Evolutionary conservation across 2,113 vertebrate species (phyloP).

Genomic region (Promerops cafer): DNA sequence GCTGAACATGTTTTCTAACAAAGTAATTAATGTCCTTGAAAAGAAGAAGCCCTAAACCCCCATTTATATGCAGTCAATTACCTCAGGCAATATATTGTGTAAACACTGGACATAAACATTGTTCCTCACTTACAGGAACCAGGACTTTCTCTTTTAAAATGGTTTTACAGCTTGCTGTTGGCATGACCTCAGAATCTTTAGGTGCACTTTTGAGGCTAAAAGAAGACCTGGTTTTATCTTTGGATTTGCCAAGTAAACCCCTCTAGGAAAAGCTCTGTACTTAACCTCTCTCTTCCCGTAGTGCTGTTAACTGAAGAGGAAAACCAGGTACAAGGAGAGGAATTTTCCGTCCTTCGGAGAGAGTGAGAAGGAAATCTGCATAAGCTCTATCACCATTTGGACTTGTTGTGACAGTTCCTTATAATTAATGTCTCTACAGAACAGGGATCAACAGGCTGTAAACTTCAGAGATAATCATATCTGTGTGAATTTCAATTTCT

Average conservation of each 20-base stretch:
- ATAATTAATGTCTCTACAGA: slow-evolving; percentile 21
- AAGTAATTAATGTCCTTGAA: background rate
- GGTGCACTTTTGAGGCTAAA: background rate
- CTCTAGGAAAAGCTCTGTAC: background rate
- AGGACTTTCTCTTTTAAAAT: background rate
- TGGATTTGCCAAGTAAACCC: background rate
- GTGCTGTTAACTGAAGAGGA: background rate
- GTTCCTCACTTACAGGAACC: background rate
- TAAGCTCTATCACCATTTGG: background rate
- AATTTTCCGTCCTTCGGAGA: background rate
- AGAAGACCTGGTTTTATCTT: background rate
- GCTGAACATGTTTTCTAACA: background rate
- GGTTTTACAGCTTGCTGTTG: background rate
- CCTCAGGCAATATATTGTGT: background rate
- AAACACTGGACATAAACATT: background rate
- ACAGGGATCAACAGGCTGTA: background rate
- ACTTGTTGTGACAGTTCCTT: background rate
- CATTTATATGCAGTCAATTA: background rate
- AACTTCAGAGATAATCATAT: background rate
- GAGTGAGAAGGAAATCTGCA: background rate
- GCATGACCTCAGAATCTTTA: background rate
- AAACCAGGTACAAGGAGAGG: background rate
- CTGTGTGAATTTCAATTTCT: background rate
- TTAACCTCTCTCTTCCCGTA: background rate
- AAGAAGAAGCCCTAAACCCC: background rate